These are phyloP conservation scores for Mamestra brassicae DNA, from an alignment of 2,888 invertebrate genomes.

Conservation along the genomic window DNA sequence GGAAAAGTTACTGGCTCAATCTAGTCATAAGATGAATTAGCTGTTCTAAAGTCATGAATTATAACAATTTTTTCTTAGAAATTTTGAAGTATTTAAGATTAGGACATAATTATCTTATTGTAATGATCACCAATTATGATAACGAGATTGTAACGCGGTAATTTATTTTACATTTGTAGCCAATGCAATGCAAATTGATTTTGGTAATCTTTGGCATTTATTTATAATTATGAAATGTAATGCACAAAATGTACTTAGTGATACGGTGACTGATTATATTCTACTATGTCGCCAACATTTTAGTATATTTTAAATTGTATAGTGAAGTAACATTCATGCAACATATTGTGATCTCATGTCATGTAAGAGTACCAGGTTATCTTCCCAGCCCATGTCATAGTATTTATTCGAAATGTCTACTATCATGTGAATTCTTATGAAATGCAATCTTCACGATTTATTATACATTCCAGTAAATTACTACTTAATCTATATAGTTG, in stretches of 20 bases:
- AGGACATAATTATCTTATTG: conserved; percentile 78
- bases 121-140: conserved; percentile 77
- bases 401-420: conserved; percentile 75
- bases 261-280: conserved; percentile 77
- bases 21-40: conserved; percentile 91
- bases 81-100: conserved; percentile 83
- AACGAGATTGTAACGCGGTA: conserved; percentile 78
- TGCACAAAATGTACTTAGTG: conserved; percentile 90
- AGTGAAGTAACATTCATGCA: conserved; percentile 80
- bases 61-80: conserved; percentile 82
- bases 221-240: conserved; percentile 79
- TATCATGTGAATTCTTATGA: conserved; percentile 76
- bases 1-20: conserved; percentile 89
- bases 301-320: conserved; percentile 78
- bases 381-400: conserved; percentile 73
- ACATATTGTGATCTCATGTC: conserved; percentile 87
- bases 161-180: conserved; percentile 78
- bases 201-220: conserved; percentile 84
- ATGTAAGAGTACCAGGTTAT: conserved; percentile 79
- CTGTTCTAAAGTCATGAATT: conserved; percentile 85
- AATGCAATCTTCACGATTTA: conserved; percentile 76
- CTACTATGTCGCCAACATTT: conserved; percentile 74
- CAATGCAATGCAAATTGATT: conserved; percentile 79
- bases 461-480: conserved; percentile 86
- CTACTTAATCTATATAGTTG: conserved; percentile 78